A percentile compares a stretch with the other conserved stretches of the same genome.
Conservation (phyloP, 2,797 vertebrate species). For the Myotis vivesi region DNA sequence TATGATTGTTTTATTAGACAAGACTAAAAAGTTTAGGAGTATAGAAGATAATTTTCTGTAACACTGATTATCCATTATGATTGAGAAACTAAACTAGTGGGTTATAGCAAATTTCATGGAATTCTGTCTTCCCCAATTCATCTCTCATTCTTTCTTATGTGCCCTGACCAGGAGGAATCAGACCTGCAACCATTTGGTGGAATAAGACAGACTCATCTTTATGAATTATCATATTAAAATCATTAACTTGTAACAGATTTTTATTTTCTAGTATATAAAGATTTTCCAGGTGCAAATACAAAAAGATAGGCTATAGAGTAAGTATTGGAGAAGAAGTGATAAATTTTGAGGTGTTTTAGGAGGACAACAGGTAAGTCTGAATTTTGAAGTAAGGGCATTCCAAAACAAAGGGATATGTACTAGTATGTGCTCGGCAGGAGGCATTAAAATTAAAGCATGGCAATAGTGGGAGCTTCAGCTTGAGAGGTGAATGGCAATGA, state of each 20-base stretch:
- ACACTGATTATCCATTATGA: not conserved
- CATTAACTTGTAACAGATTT: not conserved
- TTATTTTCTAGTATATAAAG: not conserved
- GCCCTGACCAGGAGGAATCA: not conserved
- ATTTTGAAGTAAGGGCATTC: not conserved
- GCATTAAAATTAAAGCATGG: not conserved
- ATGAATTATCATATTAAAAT: not conserved
- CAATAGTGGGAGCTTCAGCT: not conserved
- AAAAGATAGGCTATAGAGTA: not conserved
- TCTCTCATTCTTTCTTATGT: not conserved
- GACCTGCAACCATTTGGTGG: not conserved
- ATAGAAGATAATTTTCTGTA: slow-evolving; percentile 25
- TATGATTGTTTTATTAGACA: not conserved
- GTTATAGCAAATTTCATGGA: not conserved
- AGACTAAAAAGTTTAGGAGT: slow-evolving; percentile 5
- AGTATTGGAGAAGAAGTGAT: not conserved
- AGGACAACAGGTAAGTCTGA: not conserved
- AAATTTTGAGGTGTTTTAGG: not conserved
- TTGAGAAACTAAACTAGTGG: not conserved
- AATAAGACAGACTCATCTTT: not conserved
- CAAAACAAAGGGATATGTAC: not conserved
- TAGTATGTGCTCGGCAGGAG: not conserved
- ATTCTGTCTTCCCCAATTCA: not conserved
- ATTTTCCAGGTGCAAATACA: not conserved
- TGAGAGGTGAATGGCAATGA: not conserved